phyloP scores from a whole-genome alignment of 2,888 invertebrate species.

The Toxonevra muliebris region DNA sequence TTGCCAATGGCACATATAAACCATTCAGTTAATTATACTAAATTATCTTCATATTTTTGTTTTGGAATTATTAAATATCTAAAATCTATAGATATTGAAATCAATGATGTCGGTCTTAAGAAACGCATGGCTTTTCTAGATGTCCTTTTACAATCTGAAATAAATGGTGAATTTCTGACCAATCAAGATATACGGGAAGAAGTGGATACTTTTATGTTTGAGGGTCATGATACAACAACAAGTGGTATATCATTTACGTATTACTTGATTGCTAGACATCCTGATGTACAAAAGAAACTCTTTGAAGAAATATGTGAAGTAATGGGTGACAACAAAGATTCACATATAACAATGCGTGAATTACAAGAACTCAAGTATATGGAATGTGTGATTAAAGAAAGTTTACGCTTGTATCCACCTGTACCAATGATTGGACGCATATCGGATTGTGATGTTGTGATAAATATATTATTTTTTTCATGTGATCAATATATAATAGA shows the following conservation, averaged over 20 bases:
- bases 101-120: too few species aligned
- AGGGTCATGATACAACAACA: constrained; percentile 62
- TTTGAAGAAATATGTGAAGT: constrained; percentile 54
- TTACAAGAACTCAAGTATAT: constrained; percentile 61
- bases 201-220: constrained; percentile 74
- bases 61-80: too few species aligned
- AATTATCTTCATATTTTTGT: too few species aligned
- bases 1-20: not conserved
- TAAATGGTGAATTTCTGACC: constrained; percentile 68
- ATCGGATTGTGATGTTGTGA: constrained; percentile 66
- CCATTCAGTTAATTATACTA: too few species aligned
- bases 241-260: constrained; percentile 55
- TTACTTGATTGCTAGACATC: constrained; percentile 55
- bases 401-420: constrained; percentile 72
- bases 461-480: constrained; percentile 68
- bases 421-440: constrained; percentile 71
- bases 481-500: not conserved
- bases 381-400: constrained; percentile 70
- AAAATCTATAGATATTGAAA: too few species aligned
- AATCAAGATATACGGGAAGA: constrained; percentile 73
- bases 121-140: constrained; percentile 75
- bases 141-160: constrained; percentile 70
- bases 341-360: too few species aligned
- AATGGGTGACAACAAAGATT: constrained; percentile 49
- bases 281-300: constrained; percentile 50